Percentiles rank a stretch among this genome's conserved stretches.
These are phyloP conservation scores for Crepidodera aurea DNA, from an alignment of 2,888 invertebrate species.

Conservation along the genomic window DNA sequence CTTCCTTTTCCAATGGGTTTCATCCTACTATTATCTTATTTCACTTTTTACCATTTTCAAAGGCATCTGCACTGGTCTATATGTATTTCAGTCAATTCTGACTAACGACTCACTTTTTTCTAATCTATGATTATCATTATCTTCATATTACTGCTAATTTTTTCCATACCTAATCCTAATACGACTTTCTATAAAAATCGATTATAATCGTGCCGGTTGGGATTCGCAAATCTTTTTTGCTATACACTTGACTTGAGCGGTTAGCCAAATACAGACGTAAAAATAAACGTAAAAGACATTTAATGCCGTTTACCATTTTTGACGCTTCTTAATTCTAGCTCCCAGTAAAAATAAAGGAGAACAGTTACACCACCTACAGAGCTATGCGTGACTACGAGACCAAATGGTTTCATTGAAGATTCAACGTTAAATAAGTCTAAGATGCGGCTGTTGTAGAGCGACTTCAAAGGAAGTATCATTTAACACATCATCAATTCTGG, in stretches of 20 bases:
- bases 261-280: conserved; percentile 37
- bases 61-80: too few relatives aligned
- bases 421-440: conserved; percentile 34
- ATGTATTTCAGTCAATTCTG: too few relatives aligned
- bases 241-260: conserved; percentile 9
- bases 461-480: conserved; percentile 33
- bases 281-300: conserved; percentile 44
- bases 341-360: conserved; percentile 44
- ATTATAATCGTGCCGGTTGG: neutral
- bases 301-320: conserved; percentile 49
- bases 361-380: conserved; percentile 46
- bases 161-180: too few relatives aligned
- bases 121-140: too few relatives aligned
- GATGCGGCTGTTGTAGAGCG: conserved; percentile 32
- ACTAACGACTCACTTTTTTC: too few relatives aligned
- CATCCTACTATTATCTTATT: too few relatives aligned
- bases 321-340: conserved; percentile 47
- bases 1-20: too few relatives aligned
- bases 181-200: neutral
- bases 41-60: too few relatives aligned
- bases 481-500: conserved; percentile 39
- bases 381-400: conserved; percentile 42
- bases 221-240: conserved; percentile 11
- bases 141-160: too few relatives aligned
- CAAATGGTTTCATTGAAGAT: conserved; percentile 43